Base-by-base conservation (phyloP, 2,113 vertebrate species). In the Porphyrio hochstetteri region DNA sequence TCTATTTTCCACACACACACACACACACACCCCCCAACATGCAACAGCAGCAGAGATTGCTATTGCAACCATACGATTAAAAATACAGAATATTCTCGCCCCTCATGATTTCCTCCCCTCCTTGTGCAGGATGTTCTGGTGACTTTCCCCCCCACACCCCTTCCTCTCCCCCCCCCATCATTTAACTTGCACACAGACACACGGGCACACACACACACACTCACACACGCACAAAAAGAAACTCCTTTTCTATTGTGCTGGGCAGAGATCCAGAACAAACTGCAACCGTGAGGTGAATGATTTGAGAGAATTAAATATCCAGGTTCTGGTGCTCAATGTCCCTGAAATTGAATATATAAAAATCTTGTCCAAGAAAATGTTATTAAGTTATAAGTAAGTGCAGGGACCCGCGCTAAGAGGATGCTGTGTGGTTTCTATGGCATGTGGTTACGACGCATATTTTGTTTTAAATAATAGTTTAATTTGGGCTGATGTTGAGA, bases 231-330 rank as follows among this genome's bases (percentile, higher is more conserved):
- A 65, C 29, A 48, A 75, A 69, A 93, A 96, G 94, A 97, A 96
- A 97, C 96, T 94, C 93, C 94, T 69, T 48, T 96, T 98, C 96
- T 97, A 89, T 96, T 95, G 91, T 93, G 71, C 94, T 91, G 98
- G 98, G 98, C 98, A 85, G 83, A 69, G 85, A 92, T 98, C 98
- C 98, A 98, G 97, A 96, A 97, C 95, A 98, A 98, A 98, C 97
- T 96, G 94, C 93, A 38, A 63, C 55, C 56, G 92, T 69, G 92
- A 96, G 92, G 72, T 82, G 94, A 96, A 90, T 90, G 95, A 78
- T 75, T 84, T 35, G 92, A 55, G 77, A 77, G 83, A 95, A 97
- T 97, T 97, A 95, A 97, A 97, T 80, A 87, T 93, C 95, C 96
- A 86, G 81, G 96, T 64, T 97, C 97, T 97, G 92, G 92, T 93